Percentiles rank a stretch among this genome's conserved stretches.
Evolutionary conservation across 2,888 invertebrate genomes (phyloP).

Genomic region (Arrhopalites spinosus): DNA sequence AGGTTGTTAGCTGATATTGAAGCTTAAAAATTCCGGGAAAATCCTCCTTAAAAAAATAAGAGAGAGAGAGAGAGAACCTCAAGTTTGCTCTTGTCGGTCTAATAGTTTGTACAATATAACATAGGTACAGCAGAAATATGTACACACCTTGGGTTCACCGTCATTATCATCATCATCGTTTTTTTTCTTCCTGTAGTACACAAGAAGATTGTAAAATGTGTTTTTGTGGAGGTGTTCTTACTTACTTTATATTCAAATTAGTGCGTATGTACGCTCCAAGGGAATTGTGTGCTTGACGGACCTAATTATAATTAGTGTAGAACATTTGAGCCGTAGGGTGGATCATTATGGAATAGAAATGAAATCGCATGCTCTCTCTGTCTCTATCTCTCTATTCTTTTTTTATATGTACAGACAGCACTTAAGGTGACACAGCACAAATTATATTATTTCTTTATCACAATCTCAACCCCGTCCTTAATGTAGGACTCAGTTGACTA

Average conservation of each 20-base stretch:
- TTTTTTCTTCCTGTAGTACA: background rate
- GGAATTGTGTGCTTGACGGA: slow-evolving; percentile 28
- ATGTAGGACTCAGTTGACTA: background rate
- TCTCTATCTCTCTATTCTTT: background rate
- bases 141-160: too few species aligned
- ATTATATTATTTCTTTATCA: slow-evolving; percentile 9
- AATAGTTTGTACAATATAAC: background rate
- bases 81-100: background rate
- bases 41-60: background rate
- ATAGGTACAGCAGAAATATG: background rate
- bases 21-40: slow-evolving; percentile 41
- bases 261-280: background rate
- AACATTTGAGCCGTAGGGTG: slow-evolving; percentile 15
- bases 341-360: slow-evolving; percentile 29
- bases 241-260: slow-evolving; percentile 9
- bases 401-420: background rate
- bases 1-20: slow-evolving; percentile 27
- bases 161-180: background rate
- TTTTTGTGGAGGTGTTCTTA: slow-evolving; percentile 6
- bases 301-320: slow-evolving; percentile 45
- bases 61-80: background rate
- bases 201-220: slow-evolving; percentile 1
- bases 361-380: slow-evolving; percentile 6
- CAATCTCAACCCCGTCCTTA: background rate
- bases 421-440: slow-evolving; percentile 29